Percentiles rank a stretch among this genome's conserved stretches.
Conservation (phyloP, 2,113 vertebrate genomes). For the Burhinus bistriatus region DNA sequence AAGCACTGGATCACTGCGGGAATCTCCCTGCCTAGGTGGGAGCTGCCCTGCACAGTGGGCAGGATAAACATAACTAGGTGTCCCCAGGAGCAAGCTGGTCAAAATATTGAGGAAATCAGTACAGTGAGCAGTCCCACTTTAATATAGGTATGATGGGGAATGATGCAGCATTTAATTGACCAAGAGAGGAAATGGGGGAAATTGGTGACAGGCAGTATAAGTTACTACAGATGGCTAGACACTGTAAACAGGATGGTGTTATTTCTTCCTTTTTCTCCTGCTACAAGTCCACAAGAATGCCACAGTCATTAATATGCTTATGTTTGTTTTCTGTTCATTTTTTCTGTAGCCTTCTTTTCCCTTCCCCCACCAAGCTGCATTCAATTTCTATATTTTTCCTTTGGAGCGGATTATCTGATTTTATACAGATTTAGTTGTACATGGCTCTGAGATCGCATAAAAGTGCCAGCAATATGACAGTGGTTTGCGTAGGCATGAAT, state of each 20-base stretch:
- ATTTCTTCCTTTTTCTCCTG: background rate
- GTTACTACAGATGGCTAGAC: background rate
- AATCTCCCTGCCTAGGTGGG: background rate
- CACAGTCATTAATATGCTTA: background rate
- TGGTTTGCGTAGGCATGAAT: background rate
- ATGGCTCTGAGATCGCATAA: background rate
- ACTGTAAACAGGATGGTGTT: background rate
- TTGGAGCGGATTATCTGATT: slow-evolving; percentile 7
- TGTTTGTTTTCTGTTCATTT: background rate
- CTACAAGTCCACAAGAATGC: background rate
- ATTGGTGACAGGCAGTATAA: background rate
- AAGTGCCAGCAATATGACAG: background rate
- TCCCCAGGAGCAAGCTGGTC: background rate
- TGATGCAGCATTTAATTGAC: background rate
- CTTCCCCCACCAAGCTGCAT: background rate
- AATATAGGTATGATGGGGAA: background rate
- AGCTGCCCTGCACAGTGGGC: background rate
- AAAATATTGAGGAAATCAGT: background rate
- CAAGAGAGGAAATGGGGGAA: background rate
- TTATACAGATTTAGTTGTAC: background rate
- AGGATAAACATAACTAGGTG: background rate
- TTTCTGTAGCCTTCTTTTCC: background rate
- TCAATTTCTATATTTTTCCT: background rate
- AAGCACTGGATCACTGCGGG: background rate
- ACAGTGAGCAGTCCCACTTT: background rate